Conservation (phyloP, 2,888 invertebrate species). For the Hemaris fuciformis region DNA sequence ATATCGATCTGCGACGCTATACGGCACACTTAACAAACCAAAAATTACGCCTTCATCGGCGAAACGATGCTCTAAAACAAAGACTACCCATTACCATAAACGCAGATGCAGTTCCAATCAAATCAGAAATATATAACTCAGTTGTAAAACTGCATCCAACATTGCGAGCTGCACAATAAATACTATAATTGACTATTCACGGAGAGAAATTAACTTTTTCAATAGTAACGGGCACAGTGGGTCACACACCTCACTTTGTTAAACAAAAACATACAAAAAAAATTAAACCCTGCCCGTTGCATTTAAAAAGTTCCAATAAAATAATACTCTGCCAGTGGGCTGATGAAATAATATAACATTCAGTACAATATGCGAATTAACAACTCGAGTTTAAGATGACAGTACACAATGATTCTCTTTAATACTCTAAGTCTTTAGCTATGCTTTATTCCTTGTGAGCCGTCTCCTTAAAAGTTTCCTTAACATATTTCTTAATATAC, state of each 20-base stretch:
- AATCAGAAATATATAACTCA: conserved; percentile 12
- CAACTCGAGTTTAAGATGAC: neutral
- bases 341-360: neutral
- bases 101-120: conserved; percentile 42
- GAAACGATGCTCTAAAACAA: conserved; percentile 43
- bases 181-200: conserved; percentile 59
- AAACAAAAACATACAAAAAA: neutral
- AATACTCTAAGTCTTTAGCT: neutral
- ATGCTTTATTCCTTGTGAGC: neutral
- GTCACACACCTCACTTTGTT: neutral
- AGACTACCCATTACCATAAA: conserved; percentile 34
- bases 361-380: neutral
- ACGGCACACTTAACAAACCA: conserved; percentile 35
- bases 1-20: conserved; percentile 33
- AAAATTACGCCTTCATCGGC: conserved; percentile 53
- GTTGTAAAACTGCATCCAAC: conserved; percentile 44
- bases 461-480: neutral
- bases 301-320: conserved; percentile 11
- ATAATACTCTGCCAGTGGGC: conserved; percentile 3
- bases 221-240: neutral
- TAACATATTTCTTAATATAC: conserved; percentile 7
- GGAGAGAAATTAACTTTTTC: conserved; percentile 37
- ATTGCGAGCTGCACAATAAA: conserved; percentile 47
- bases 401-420: neutral
- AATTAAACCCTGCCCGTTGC: neutral